Evolutionary conservation across 2,888 invertebrate species (phyloP), one percentile per base, ranked within the genome.

Genomic region (Thyatira batis): DNA sequence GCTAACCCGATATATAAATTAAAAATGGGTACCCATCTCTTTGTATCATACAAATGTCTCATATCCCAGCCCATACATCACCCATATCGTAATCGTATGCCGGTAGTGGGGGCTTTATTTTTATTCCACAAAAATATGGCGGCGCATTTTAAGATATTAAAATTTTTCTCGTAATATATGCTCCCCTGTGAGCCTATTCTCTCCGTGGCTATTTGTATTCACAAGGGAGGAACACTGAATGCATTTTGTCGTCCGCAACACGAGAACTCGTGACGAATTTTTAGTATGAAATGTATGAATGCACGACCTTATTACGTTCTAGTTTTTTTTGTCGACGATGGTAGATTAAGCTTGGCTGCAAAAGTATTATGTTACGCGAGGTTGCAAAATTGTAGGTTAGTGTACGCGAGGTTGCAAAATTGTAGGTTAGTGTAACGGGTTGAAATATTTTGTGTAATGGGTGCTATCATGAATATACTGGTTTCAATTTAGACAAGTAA

Each of bases 181-280:
- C 78, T 68, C 71, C 76, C 79, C 63, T 69, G 62, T 60, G 66
- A 63, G 74, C 74, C 77, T 80, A 78, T 80, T 70, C 65, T 76
- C 65, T 53, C 60, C 63, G 63, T 73, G 78, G 72, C 71, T 68
- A 84, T 85, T 85, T 85, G 84, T 85, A 85, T 85, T 85, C 85
- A 74, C 75, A 59, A 67, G 80, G 80, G 80, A 67, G 69, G 70
- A 71, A 74, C 71, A 75, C 69, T 65, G 74, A 75, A 80, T 82
- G 85, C 84, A 84, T 80, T 79, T 69, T 39, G 39, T 39, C n/a
- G 79, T 69, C 70, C 68, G 71, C 63, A 80, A 81, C 82, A 82
- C 67, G 72, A 67, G 71, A 69, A 53, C 65, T 68, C 71, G 69
- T 71, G 72, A 76, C 76, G 75, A 73, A 78, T 75, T 76, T 80